Evolutionary conservation across 2,888 invertebrate species (phyloP), one percentile per base, ranked within the genome.

Genomic region (Venusia cambrica): DNA sequence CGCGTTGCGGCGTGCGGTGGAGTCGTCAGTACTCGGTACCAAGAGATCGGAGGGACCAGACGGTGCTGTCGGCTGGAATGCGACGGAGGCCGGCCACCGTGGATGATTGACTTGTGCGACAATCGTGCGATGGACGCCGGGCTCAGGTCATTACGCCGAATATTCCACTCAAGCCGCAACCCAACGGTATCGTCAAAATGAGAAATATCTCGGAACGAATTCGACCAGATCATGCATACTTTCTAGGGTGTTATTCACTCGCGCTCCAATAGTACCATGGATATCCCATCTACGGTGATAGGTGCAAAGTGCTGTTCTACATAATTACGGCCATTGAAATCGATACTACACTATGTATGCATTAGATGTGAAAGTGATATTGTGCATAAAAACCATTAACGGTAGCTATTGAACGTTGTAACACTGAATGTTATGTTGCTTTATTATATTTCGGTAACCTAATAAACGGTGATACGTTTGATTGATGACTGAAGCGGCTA

Each of bases 101-200:
- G 51, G 55, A 52, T 57, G 63, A 66, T 61, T 57, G 58, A 62
- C 57, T 71, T 66, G 62, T 65, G 61, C 62, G 66, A 63, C 61
- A 57, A 58, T 62, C 56, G 62, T 57, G 64, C 56, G 51, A 41
- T 48, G 49, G 48, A 44, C 48, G 49, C 60, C 45, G 42, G 53
- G 68, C 68, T 70, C 43, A 49, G 47, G 46, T 50, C 51, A 47
- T 51, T 53, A 48, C 47, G 52, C 49, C 46, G 48, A 50, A 49
- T 42, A 46, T 45, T 42, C 45, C 36, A 34, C 37, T 38, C 38
- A 45, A 47, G 48, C 47, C 48, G 33, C 53, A 53, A 52, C 47
- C 33, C 72, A 75, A 75, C 75, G 73, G 74, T 73, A 73, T 47
- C 51, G 48, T 46, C 39, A 54, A 57, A 57, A 53, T 49, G 51